Conservation (phyloP, 2,797 vertebrate species). For the Rallus crepitans region DNA sequence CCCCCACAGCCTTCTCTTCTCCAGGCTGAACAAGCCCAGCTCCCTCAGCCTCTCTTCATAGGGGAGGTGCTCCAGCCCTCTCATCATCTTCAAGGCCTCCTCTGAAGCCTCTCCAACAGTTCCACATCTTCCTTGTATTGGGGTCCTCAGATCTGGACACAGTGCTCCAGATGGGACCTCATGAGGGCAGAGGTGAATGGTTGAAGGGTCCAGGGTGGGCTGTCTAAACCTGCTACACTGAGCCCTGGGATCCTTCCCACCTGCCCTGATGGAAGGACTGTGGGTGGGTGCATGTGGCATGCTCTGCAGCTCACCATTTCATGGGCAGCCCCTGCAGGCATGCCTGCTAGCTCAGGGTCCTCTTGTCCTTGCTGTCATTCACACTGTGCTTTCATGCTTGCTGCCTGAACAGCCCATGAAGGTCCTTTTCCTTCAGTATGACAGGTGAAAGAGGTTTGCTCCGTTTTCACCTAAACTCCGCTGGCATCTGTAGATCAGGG, state of each 20-base stretch:
- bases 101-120: no score
- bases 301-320: background rate
- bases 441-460: background rate
- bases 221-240: background rate
- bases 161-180: no score
- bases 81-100: no score
- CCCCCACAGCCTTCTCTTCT: no score
- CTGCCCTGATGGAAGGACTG: background rate
- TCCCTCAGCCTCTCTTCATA: no score
- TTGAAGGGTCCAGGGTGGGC: background rate
- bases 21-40: no score
- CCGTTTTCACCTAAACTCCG: background rate
- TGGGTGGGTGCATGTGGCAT: background rate
- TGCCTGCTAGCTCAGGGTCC: background rate
- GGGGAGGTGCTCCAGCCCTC: no score
- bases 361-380: background rate
- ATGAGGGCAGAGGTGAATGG: background rate
- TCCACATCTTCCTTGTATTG: no score
- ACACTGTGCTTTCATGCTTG: background rate
- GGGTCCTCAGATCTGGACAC: no score
- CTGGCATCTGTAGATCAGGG: background rate
- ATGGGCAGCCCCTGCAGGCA: rapidly evolving
- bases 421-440: background rate
- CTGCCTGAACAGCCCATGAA: background rate
- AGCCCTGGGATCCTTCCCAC: background rate